phyloP scores from a whole-genome alignment of 2,113 vertebrate genomes.

The Pelecanus crispus region DNA sequence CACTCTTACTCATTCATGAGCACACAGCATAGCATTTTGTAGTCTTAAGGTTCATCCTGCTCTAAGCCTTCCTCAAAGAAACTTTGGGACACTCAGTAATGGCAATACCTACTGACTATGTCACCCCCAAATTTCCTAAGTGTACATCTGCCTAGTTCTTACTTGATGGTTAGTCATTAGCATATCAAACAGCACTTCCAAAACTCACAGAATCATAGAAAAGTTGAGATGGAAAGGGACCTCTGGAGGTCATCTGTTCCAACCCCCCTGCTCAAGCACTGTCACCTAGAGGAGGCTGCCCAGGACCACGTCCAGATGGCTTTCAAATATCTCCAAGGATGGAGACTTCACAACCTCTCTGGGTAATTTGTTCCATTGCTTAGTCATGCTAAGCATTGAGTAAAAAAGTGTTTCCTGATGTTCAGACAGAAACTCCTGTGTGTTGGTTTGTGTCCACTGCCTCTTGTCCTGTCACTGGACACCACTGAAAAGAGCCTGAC shows the following conservation, averaged over 20 bases:
- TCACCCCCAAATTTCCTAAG: not conserved
- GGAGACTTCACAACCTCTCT: not conserved
- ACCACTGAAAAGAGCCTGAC: not conserved
- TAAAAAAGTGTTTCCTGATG: not conserved
- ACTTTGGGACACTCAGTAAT: not conserved
- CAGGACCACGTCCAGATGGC: not conserved
- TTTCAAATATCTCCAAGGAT: not conserved
- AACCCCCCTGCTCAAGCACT: not conserved
- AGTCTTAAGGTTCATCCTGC: not conserved
- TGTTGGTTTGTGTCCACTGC: not conserved
- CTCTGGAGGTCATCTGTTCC: not conserved
- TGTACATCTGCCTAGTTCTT: not conserved
- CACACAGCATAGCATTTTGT: not conserved
- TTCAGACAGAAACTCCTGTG: not conserved
- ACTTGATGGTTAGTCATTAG: not conserved
- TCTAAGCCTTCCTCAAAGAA: not conserved
- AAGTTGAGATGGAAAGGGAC: not conserved
- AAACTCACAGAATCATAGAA: not conserved
- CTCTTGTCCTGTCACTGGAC: not conserved
- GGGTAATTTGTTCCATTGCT: not conserved
- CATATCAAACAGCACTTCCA: not conserved
- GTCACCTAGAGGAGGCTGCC: not conserved
- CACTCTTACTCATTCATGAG: not conserved
- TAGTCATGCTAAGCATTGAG: not conserved
- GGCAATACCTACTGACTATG: not conserved